A percentile compares a stretch with the other conserved stretches of the same genome.
Conservation (phyloP, 2,888 invertebrate genomes). For the Parelbella ahira region DNA sequence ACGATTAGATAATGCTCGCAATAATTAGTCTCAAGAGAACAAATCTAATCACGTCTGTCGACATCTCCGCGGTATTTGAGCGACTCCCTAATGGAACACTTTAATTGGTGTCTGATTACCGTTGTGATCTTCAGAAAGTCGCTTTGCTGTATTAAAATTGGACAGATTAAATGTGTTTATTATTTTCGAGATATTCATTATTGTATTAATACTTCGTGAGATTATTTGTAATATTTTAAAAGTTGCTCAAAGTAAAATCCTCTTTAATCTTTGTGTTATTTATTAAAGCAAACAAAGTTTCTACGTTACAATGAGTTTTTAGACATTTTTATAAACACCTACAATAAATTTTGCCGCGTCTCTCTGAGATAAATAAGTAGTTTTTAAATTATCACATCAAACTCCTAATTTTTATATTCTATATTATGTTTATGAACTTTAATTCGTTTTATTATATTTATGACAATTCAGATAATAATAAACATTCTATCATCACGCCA, state of each 20-base stretch:
- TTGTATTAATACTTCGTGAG: too few relatives aligned
- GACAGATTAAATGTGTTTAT: conserved; percentile 3
- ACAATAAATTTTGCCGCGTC: too few relatives aligned
- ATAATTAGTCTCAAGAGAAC: conserved; percentile 26
- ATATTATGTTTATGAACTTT: too few relatives aligned
- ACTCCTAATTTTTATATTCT: too few relatives aligned
- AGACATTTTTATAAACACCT: too few relatives aligned
- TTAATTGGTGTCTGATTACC: conserved; percentile 34
- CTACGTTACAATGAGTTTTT: conserved; percentile 1
- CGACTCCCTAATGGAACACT: conserved; percentile 31
- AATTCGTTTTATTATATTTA: too few relatives aligned
- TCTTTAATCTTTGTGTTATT: conserved; percentile 1
- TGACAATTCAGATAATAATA: too few relatives aligned
- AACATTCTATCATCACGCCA: too few relatives aligned
- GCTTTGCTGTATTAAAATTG: conserved; percentile 14
- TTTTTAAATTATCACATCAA: too few relatives aligned
- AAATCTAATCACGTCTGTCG: conserved; percentile 29
- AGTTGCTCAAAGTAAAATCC: conserved; percentile 7
- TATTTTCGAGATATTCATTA: conserved; percentile 2
- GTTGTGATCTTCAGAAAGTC: conserved; percentile 20
- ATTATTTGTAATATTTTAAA: conserved; percentile 15
- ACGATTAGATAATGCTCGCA: conserved; percentile 25
- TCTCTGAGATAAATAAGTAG: too few relatives aligned
- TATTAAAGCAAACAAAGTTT: conserved; percentile 6
- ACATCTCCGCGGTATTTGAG: conserved; percentile 29